Evolutionary conservation across 2,888 invertebrate species (phyloP).

Genomic region (Ellobium chinense): DNA sequence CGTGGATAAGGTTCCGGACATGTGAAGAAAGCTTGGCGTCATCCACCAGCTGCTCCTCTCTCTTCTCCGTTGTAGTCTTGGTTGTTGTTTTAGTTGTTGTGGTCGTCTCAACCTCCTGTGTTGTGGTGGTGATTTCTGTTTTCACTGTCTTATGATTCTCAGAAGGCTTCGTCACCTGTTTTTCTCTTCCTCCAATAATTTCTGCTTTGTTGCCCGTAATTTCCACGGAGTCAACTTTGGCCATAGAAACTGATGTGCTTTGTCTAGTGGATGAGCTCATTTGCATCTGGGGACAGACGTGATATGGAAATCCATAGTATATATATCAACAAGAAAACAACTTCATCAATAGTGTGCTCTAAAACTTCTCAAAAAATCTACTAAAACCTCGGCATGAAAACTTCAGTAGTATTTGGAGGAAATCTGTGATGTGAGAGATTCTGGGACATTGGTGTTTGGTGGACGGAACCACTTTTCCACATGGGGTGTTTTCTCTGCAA

Average conservation of each 20-base stretch:
- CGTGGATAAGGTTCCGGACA: conserved; percentile 20
- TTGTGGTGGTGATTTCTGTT: conserved; percentile 17
- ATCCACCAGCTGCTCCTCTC: conserved; percentile 32
- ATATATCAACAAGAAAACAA: too few relatives aligned
- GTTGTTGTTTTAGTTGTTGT: conserved; percentile 31
- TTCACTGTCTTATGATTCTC: background rate
- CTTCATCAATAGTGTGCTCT: too few relatives aligned
- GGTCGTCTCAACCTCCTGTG: background rate
- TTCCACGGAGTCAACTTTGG: conserved; percentile 35
- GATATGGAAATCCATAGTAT: too few relatives aligned
- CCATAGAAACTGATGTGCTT: conserved; percentile 21
- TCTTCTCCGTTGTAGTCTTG: conserved; percentile 27
- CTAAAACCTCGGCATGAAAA: too few relatives aligned
- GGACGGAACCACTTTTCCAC: too few relatives aligned
- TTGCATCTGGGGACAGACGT: conserved; percentile 26
- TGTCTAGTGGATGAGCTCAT: background rate
- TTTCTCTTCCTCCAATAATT: background rate
- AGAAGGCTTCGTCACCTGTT: background rate
- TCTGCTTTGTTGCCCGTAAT: conserved; percentile 26
- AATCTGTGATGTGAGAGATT: too few relatives aligned
- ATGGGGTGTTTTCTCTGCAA: too few relatives aligned
- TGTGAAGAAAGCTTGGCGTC: conserved; percentile 29
- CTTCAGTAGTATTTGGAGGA: too few relatives aligned
- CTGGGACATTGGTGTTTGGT: too few relatives aligned
- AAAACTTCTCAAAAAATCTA: too few relatives aligned